Base-by-base conservation (phyloP, 2,888 invertebrate genomes). In the Iphiclides podalirius region DNA sequence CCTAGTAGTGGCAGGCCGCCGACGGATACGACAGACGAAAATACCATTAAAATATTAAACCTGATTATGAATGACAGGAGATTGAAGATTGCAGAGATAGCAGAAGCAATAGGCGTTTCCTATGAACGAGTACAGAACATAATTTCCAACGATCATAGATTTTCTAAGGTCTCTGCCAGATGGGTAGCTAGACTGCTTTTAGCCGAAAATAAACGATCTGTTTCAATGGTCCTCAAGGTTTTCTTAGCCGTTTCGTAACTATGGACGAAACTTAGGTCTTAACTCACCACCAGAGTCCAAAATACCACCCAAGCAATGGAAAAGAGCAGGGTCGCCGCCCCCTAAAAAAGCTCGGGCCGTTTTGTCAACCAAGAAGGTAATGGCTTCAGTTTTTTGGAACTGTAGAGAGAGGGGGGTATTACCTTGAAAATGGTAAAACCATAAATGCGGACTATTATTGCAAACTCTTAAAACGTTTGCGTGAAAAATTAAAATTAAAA, bases 41-140 rank as follows among this genome's bases (percentile, higher is more conserved):
- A 20, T 6, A 20, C 14, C 20, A n/a, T 8, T 7, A 36, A 36
- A 36, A 16, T 36, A 6, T 13, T 6, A 8, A 2, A 36, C 8
- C 8, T 36, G 16, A 36, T 16, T 14, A 2, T 36, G 13, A 15
- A n/a, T 15, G 36, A 36, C 16, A 15, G 50, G 2, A 47, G 49
- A 52, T 57, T 57, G 52, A 57, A 41, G 42, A 50, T 54, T 35
- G 44, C 42, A 16, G 52, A 58, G 28, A 56, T 53, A 23, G 53
- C 52, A 17, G 28, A 40, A 11, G 15, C 15, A 11, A 28, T 26
- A 40, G 40, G 28, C 15, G 14, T 40, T 13, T 26, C 26, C 14
- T 26, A 11, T 45, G 43, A 35, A 31, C 43, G 42, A 7, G 8
- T 35, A 12, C 52, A 52, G 47, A 40, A 54, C 45, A 55, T 48